Conservation (phyloP, 1,140 invertebrate genomes). For the Ceratina japonica region DNA sequence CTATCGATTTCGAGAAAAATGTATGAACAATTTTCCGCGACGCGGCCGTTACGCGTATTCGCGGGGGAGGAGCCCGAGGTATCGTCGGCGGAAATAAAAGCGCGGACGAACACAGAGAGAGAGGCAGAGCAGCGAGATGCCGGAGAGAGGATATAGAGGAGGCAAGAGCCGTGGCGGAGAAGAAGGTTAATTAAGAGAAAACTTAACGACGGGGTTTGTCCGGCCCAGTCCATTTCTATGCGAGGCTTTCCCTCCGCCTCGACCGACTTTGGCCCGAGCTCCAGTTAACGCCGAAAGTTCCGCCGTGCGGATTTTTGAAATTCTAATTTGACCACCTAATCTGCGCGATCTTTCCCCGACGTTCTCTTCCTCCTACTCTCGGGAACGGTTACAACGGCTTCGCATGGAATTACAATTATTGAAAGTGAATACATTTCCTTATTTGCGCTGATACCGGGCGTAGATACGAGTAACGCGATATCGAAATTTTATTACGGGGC, state of each 20-base stretch:
- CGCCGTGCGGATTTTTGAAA: slow-evolving; percentile 64
- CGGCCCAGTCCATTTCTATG: slow-evolving; percentile 50
- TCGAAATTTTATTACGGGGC: not conserved
- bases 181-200: slow-evolving; percentile 65
- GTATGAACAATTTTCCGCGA: slow-evolving; percentile 21
- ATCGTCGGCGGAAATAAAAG: slow-evolving; percentile 27
- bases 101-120: not conserved
- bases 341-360: slow-evolving; percentile 26
- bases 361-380: too few species aligned
- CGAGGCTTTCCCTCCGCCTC: slow-evolving; percentile 16
- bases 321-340: slow-evolving; percentile 66
- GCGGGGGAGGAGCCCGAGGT: slow-evolving; percentile 38
- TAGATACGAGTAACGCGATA: not conserved
- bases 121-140: not conserved
- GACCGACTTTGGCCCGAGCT: slow-evolving; percentile 49
- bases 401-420: too few species aligned
- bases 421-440: too few species aligned
- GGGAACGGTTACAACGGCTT: too few species aligned
- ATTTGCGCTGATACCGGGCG: too few species aligned
- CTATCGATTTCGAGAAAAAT: slow-evolving; percentile 27
- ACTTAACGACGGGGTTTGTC: slow-evolving; percentile 64
- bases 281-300: slow-evolving; percentile 64
- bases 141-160: not conserved
- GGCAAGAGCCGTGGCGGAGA: slow-evolving; percentile 10
- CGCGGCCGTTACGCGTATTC: slow-evolving; percentile 27